Base-by-base conservation (phyloP, 2,113 vertebrate genomes). In the Tragelaphus imberbis region DNA sequence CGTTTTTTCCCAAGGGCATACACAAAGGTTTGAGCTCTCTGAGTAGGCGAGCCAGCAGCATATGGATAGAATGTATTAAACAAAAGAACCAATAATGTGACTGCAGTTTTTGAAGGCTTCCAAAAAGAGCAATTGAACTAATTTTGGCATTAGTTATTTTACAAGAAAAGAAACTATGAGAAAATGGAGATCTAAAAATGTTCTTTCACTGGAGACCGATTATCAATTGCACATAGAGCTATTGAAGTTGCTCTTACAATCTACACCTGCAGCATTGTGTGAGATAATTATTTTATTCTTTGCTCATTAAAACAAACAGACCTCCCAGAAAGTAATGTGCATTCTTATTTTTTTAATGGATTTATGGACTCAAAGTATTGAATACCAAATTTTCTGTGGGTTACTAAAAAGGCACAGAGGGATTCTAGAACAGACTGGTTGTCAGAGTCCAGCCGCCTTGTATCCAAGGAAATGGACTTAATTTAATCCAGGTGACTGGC, bases 401-500 rank as follows among this genome's bases (percentile, higher is more conserved):
- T 98, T 98, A 98, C 98, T 98, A 98, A 98, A 98, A 98, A 98
- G 98, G 99, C 99, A 98, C 98, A 97, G 97, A 99, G 99, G 99
- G 98, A 99, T 98, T 98, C 98, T 98, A 97, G 92, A 98, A 98
- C 85, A 98, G 96, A 98, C 98, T 98, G 98, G 98, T 99, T 99
- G 98, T 98, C 97, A 97, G 93, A 98, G 98, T 98, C 97, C 97
- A 98, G 98, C 92, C 90, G 90, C 94, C 97, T 98, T 97, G 96
- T 97, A 98, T 99, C 99, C 99, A 99, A 99, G 98, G 99, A 99
- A 99, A 98, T 98, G 98, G 90, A 98, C 98, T 99, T 99, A 99
- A 99, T 99, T 99, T 98, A 98, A 98, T 98, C 98, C 99, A 99
- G 99, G 99, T 99, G 98, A 99, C 98, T 98, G 98, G 99, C 98